Evolutionary conservation across 2,797 vertebrate species (phyloP), one percentile per base, ranked within the genome.

Genomic region (Microctenopoma steveboyesi): DNA sequence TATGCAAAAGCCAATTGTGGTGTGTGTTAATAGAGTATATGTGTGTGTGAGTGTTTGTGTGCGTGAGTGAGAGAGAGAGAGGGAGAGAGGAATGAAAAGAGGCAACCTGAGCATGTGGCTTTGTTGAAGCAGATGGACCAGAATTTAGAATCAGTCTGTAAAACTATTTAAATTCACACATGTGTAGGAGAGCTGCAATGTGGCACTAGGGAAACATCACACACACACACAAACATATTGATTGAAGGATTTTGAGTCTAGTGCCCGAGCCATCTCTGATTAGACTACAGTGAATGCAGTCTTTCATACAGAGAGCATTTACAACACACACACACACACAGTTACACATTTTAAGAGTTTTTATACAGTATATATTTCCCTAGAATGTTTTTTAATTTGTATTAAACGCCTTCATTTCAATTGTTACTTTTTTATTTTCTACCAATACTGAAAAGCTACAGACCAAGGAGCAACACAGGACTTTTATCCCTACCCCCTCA

Each of bases 381-480:
- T 92, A 94, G 91, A 92, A 92, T 92, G 91, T 91, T 92, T 92
- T 91, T 90, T 87, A 78, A 91, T 92, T 93, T 92, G 85, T 92
- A 91, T 91, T 90, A 89, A 92, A 92, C 88, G 84, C 89, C 89
- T 91, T 91, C 85, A 90, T 90, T 93, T 93, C 87, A 91, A 88
- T 91, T 91, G 85, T 90, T 88, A 86, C 77, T 90, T 91, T 92
- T 88, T 92, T 90, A 82, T 91, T 91, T 92, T 92, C 88, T 89
- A 90, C 88, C 85, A 89, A 93, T 92, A 88, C 94, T 94, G 94
- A 96, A 93, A 91, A 95, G 95, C 95, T 96, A 96, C 95, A 96
- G 92, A 96, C 95, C 96, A 96, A 96, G 96, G 94, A 97, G 94
- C 95, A 94, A 94, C 89, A 88, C 90, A 93, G 92, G 93, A 93